A percentile compares a stretch with the other conserved stretches of the same genome.
Conservation (phyloP, 2,888 invertebrate genomes). For the Drosophila testacea region DNA sequence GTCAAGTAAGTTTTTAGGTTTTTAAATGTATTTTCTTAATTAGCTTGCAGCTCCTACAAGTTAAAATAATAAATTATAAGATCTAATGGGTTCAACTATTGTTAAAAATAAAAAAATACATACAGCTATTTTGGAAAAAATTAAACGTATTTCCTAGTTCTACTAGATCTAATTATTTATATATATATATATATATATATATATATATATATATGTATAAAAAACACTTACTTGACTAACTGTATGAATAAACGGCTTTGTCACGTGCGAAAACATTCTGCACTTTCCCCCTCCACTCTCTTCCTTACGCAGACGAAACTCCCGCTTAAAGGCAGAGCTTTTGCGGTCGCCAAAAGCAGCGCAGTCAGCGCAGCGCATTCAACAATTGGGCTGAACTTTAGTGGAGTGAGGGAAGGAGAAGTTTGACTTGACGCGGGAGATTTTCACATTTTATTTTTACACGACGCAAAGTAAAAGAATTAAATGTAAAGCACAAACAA, state of each 20-base stretch:
- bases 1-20: too few relatives aligned
- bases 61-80: too few relatives aligned
- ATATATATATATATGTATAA: too few relatives aligned
- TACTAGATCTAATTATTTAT: too few relatives aligned
- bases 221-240: too few relatives aligned
- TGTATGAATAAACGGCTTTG: slow-evolving; percentile 18
- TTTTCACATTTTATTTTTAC: slow-evolving; percentile 55
- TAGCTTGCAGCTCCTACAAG: too few relatives aligned
- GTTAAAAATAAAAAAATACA: too few relatives aligned
- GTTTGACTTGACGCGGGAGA: slow-evolving; percentile 34
- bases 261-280: slow-evolving; percentile 42
- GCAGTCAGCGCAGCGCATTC: slow-evolving; percentile 65
- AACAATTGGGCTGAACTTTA: slow-evolving; percentile 67
- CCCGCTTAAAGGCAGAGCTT: slow-evolving; percentile 4
- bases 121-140: too few relatives aligned
- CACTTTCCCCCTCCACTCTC: slow-evolving; percentile 24
- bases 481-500: slow-evolving; percentile 19
- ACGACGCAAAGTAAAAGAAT: slow-evolving; percentile 27
- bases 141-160: too few relatives aligned
- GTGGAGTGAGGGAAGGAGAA: neutral
- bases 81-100: too few relatives aligned
- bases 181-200: too few relatives aligned
- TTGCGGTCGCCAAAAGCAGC: slow-evolving; percentile 42
- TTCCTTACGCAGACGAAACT: slow-evolving; percentile 14
- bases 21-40: too few relatives aligned